Conservation (phyloP, 2,888 invertebrate genomes). For the Orthosia cruda region DNA sequence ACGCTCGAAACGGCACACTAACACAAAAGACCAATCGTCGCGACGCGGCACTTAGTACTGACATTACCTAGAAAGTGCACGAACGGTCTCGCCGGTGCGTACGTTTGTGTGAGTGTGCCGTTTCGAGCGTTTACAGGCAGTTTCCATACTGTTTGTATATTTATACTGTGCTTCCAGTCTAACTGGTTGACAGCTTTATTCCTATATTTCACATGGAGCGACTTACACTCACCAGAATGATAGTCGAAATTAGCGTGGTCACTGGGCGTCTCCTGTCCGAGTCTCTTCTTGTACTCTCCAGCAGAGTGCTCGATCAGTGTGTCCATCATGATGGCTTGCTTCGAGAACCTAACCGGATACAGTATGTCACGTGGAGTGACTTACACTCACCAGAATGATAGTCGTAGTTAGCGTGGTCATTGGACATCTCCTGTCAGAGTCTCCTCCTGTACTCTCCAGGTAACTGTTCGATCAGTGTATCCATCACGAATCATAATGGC, state of each 20-base stretch:
- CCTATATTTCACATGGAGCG: no score
- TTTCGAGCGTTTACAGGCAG: no score
- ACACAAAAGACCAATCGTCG: no score
- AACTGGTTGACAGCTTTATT: no score
- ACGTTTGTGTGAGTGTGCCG: no score
- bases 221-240: conserved; percentile 81
- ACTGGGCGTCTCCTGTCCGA: conserved; percentile 89
- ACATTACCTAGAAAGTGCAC: no score
- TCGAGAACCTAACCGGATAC: conserved; percentile 86
- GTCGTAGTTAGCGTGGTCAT: conserved; percentile 89
- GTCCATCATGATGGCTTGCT: conserved; percentile 97
- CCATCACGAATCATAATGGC: conserved; percentile 98
- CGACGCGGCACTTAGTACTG: no score
- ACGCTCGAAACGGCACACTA: no score
- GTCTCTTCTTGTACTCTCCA: conserved; percentile 93
- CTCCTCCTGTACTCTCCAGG: conserved; percentile 94
- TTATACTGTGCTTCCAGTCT: background rate
- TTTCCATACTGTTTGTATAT: no score
- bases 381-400: conserved; percentile 84
- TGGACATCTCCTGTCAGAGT: conserved; percentile 89
- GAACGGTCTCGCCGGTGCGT: no score
- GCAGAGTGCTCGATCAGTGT: conserved; percentile 96
- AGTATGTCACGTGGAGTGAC: no score
- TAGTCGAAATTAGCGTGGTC: conserved; percentile 90
- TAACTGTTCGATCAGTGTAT: conserved; percentile 96